These are phyloP conservation scores for Eufriesea mexicana DNA, from an alignment of 1,140 invertebrate species.

Conservation along the genomic window DNA sequence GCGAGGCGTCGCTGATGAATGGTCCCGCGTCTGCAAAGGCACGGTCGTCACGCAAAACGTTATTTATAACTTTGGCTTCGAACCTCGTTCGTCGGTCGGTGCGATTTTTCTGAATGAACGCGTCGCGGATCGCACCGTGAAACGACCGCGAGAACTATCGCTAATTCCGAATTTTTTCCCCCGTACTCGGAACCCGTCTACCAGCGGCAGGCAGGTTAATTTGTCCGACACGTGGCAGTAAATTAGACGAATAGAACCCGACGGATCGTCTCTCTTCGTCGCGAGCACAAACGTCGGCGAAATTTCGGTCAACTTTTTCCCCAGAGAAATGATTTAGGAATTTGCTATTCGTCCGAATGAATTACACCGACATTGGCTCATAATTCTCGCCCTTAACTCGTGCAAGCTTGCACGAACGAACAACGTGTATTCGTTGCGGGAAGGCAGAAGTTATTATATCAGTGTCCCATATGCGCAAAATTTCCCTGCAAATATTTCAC, in stretches of 20 bases:
- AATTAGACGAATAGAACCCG: not conserved
- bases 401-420: not conserved
- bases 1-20: constrained; percentile 68
- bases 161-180: too few relatives aligned
- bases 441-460: constrained; percentile 37
- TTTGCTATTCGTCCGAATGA: not conserved
- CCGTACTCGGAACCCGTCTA: too few relatives aligned
- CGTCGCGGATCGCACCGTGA: not conserved
- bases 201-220: too few relatives aligned
- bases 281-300: not conserved
- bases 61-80: constrained; percentile 67
- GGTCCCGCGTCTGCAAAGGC: constrained; percentile 65
- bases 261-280: not conserved
- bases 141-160: not conserved
- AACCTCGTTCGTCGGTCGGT: constrained; percentile 50
- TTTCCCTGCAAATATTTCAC: constrained; percentile 43
- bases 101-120: constrained; percentile 27
- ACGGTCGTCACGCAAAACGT: constrained; percentile 71
- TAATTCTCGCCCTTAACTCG: constrained; percentile 8
- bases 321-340: not conserved
- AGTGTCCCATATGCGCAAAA: constrained; percentile 26
- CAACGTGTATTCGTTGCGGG: constrained; percentile 18
- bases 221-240: too few relatives aligned
- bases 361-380: not conserved
- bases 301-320: not conserved